phyloP scores from a whole-genome alignment of 2,797 vertebrate species.

The Fringilla coelebs region DNA sequence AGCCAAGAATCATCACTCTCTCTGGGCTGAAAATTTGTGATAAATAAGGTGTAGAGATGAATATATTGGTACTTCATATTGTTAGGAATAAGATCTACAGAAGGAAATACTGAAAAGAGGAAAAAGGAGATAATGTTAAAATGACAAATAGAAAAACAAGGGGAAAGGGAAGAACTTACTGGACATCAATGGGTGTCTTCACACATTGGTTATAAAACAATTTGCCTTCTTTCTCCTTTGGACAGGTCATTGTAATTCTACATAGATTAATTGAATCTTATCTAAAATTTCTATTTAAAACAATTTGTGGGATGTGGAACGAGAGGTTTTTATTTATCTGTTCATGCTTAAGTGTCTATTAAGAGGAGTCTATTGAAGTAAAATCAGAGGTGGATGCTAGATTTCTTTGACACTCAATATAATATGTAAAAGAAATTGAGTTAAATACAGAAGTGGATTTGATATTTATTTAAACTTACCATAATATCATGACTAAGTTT shows the following conservation, averaged over 20 bases:
- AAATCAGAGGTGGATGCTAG: not conserved
- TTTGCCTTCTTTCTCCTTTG: not conserved
- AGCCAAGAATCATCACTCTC: not conserved
- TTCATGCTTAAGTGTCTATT: not conserved
- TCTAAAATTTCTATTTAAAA: not conserved
- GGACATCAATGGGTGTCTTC: not conserved
- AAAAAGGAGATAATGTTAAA: not conserved
- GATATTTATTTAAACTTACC: not conserved
- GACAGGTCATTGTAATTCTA: not conserved
- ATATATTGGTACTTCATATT: not conserved
- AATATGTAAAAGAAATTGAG: not conserved
- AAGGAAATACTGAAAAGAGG: not conserved
- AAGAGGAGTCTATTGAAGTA: not conserved
- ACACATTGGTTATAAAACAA: not conserved
- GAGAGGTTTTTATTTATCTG: not conserved
- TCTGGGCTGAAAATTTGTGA: not conserved
- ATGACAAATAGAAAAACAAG: not conserved
- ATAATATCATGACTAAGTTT: not conserved
- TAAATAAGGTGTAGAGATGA: not conserved
- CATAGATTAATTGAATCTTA: not conserved
- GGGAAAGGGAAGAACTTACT: not conserved
- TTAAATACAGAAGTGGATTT: not conserved
- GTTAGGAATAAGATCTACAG: not conserved
- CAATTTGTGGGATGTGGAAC: not conserved
- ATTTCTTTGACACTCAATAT: not conserved